Conservation (phyloP, 2,888 invertebrate species). For the Merodon equestris region DNA sequence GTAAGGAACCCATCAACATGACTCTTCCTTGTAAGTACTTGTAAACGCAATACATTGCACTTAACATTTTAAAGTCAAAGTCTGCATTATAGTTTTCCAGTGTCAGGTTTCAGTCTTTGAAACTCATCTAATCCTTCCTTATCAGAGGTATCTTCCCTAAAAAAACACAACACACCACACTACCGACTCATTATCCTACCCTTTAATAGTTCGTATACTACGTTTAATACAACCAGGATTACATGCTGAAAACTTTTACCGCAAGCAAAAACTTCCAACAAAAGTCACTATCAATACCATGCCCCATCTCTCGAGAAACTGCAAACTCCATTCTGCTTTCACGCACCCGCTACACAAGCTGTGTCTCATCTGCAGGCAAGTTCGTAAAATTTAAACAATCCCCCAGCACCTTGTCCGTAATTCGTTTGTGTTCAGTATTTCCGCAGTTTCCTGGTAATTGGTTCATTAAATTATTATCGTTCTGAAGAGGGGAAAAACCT, state of each 20-base stretch:
- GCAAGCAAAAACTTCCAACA: slow-evolving; percentile 18
- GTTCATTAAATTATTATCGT: slow-evolving; percentile 45
- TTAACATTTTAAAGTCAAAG: background rate
- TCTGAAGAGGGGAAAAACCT: too few relatives aligned
- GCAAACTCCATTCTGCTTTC: too few relatives aligned
- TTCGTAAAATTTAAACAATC: slow-evolving; percentile 27
- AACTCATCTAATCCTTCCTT: slow-evolving; percentile 16
- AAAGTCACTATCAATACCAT: slow-evolving; percentile 25
- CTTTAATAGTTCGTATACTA: slow-evolving; percentile 16
- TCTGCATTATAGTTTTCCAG: slow-evolving; percentile 25
- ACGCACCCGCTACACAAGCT: slow-evolving; percentile 6
- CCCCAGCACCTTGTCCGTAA: slow-evolving; percentile 6
- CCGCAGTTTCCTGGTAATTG: slow-evolving; percentile 43
- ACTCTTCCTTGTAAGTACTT: too few relatives aligned
- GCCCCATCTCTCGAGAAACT: too few relatives aligned
- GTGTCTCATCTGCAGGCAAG: slow-evolving; percentile 1
- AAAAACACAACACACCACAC: slow-evolving; percentile 18
- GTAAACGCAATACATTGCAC: too few relatives aligned
- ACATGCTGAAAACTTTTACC: slow-evolving; percentile 31
- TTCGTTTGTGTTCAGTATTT: slow-evolving; percentile 25
- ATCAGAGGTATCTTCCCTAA: background rate
- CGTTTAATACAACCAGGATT: slow-evolving; percentile 25
- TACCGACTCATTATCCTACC: slow-evolving; percentile 22
- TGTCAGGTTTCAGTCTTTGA: background rate
- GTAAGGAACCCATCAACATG: too few relatives aligned